Conservation (phyloP, 2,797 vertebrate species). For the Oophaga sylvatica region DNA sequence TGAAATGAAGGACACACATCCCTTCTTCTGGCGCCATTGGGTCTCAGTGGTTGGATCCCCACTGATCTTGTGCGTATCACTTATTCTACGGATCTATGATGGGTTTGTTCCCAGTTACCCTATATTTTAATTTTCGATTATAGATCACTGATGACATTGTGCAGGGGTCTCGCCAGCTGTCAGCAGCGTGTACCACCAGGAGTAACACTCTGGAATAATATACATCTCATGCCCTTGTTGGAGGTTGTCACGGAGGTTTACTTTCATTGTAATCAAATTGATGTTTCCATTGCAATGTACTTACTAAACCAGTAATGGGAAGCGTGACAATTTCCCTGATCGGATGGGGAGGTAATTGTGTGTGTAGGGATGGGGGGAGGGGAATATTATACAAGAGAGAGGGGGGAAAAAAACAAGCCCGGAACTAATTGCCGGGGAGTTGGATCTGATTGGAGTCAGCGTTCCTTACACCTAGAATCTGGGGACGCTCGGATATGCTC, state of each 20-base stretch:
- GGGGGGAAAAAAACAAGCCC: constrained; percentile 67
- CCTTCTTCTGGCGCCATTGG: too few species aligned
- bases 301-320: constrained; percentile 72
- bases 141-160: not conserved
- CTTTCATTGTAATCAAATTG: constrained; percentile 54
- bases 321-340: constrained; percentile 63
- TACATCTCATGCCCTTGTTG: constrained; percentile 39
- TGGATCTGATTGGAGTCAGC: constrained; percentile 85
- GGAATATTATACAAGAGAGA: constrained; percentile 73
- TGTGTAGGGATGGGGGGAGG: constrained; percentile 32
- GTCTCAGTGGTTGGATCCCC: too few species aligned
- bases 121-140: not conserved
- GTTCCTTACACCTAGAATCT: constrained; percentile 79
- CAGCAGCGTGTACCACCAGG: not conserved
- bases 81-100: too few species aligned
- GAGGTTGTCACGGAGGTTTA: constrained; percentile 49
- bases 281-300: constrained; percentile 55
- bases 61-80: too few species aligned
- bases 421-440: constrained; percentile 80
- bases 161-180: not conserved
- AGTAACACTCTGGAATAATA: not conserved
- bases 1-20: too few species aligned
- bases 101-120: not conserved
- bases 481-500: constrained; percentile 88
- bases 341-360: constrained; percentile 34